phyloP scores from a whole-genome alignment of 2,797 vertebrate species.

The Atherinosoma microstoma region DNA sequence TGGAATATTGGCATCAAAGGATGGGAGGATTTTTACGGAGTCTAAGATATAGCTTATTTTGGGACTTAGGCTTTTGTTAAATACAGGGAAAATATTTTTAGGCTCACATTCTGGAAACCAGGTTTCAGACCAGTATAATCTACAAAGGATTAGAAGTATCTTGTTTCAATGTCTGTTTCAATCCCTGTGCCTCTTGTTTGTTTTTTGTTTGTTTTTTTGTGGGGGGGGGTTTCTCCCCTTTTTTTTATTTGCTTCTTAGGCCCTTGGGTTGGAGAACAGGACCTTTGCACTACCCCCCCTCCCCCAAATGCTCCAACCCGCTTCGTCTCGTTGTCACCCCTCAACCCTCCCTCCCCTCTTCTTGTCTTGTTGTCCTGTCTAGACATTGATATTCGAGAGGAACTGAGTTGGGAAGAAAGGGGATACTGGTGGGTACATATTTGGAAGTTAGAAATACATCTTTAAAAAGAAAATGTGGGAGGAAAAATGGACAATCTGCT shows the following conservation, averaged over 20 bases:
- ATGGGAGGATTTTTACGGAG: constrained; percentile 7
- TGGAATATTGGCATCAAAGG: constrained; percentile 22
- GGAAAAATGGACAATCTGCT: constrained; percentile 63
- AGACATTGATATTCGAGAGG: constrained; percentile 29
- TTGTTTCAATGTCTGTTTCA: constrained; percentile 9
- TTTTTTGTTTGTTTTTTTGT: not conserved
- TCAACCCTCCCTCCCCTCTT: constrained; percentile 17
- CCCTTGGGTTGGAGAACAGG: constrained; percentile 74
- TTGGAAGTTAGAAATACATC: constrained; percentile 68
- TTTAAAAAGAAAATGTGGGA: constrained; percentile 42
- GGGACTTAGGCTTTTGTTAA: constrained; percentile 13
- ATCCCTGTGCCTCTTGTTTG: constrained; percentile 13
- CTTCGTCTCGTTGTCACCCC: constrained; percentile 39
- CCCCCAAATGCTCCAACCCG: constrained; percentile 59
- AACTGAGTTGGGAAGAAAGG: constrained; percentile 24
- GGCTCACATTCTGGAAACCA: constrained; percentile 16
- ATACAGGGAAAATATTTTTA: constrained; percentile 25
- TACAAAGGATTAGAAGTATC: not conserved
- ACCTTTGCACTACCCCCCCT: constrained; percentile 70
- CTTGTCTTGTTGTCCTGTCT: constrained; percentile 49
- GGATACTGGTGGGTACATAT: constrained; percentile 53
- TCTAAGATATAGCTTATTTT: constrained; percentile 21
- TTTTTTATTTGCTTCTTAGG: constrained; percentile 58
- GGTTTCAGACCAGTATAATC: constrained; percentile 23
- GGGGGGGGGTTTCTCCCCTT: not conserved